Conservation (phyloP, 1,140 invertebrate species). For the Cherax destructor region DNA sequence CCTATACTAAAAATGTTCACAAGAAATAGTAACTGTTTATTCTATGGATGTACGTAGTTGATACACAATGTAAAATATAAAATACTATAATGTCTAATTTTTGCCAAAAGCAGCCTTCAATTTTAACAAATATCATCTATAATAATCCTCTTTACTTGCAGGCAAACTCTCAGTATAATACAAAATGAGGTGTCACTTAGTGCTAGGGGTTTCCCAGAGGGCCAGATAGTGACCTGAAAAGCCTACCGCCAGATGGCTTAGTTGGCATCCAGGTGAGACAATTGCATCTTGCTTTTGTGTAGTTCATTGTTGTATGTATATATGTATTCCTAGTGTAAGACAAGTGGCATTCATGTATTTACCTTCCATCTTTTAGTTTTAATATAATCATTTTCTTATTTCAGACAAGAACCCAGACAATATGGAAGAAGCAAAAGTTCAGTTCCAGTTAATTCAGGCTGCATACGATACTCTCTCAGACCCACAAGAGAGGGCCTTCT, state of each 20-base stretch:
- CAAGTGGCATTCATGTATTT: neutral
- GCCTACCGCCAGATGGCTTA: conserved; percentile 80
- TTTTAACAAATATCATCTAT: too few species aligned
- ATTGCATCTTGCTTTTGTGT: too few species aligned
- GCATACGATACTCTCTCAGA: conserved; percentile 97
- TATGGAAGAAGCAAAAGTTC: conserved; percentile 88
- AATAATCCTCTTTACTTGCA: neutral
- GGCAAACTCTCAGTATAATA: neutral
- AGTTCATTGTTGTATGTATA: too few species aligned
- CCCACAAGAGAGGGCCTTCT: conserved; percentile 95
- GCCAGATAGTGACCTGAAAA: conserved; percentile 80
- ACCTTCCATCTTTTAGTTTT: neutral
- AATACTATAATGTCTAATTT: too few species aligned
- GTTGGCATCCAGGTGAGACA: conserved; percentile 79
- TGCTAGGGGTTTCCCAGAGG: conserved; percentile 77
- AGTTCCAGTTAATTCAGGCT: conserved; percentile 95
- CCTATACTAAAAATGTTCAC: too few species aligned
- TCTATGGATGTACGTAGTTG: too few species aligned
- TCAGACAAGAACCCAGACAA: conserved; percentile 93
- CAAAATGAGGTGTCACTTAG: conserved; percentile 78
- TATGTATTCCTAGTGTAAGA: too few species aligned
- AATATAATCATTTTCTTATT: neutral
- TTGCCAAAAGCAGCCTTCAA: too few species aligned
- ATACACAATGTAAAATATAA: too few species aligned
- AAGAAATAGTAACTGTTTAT: too few species aligned